phyloP scores from a whole-genome alignment of 2,113 vertebrate genomes.

The Corapipo altera region DNA sequence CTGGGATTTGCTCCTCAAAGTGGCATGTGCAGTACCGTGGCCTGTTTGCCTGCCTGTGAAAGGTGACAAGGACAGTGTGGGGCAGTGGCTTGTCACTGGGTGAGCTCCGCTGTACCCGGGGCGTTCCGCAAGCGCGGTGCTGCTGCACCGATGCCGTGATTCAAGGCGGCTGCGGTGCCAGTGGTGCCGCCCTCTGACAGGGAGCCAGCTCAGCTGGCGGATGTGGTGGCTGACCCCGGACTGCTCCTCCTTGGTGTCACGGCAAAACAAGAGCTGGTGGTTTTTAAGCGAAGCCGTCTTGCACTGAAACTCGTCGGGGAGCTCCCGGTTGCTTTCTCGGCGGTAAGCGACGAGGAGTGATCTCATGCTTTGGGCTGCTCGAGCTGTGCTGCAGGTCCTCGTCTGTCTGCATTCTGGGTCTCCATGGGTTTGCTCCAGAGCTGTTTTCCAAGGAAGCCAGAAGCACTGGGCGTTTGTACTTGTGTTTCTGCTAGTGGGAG shows the following conservation, averaged over 20 bases:
- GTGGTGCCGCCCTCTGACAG: background rate
- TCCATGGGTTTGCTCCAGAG: background rate
- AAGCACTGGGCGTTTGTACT: background rate
- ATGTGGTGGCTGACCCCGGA: constrained; percentile 8
- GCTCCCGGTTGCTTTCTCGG: background rate
- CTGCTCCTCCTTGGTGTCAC: background rate
- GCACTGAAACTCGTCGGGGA: background rate
- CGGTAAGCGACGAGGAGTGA: background rate
- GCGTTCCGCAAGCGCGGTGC: background rate
- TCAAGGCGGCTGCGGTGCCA: background rate
- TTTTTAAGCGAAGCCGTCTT: background rate
- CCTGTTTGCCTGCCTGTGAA: background rate
- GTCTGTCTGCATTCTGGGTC: accelerated
- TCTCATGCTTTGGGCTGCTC: accelerated
- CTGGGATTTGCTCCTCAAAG: background rate
- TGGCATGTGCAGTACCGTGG: background rate
- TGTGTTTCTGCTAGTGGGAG: background rate
- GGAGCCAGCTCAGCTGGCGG: constrained; percentile 32
- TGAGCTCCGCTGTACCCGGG: accelerated
- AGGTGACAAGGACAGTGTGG: background rate
- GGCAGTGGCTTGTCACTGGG: background rate
- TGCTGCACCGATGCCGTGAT: accelerated
- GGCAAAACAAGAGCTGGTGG: background rate
- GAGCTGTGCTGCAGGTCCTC: background rate
- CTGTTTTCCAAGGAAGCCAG: background rate